A percentile compares a stretch with the other conserved stretches of the same genome.
These are phyloP conservation scores for Decapterus maruadsi DNA, from an alignment of 2,797 vertebrate species.

Conservation along the genomic window DNA sequence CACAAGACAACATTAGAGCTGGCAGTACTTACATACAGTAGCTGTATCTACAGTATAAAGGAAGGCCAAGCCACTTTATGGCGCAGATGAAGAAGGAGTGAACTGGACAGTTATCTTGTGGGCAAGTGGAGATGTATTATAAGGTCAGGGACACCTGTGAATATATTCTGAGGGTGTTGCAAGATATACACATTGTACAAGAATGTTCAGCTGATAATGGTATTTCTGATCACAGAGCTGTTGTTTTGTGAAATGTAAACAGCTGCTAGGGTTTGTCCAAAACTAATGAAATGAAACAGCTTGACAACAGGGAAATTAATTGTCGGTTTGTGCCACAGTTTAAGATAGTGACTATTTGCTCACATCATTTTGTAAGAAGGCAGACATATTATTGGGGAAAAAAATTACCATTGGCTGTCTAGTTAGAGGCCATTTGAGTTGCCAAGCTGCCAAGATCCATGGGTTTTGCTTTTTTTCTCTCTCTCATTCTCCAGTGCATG, in stretches of 20 bases:
- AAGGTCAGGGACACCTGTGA: conserved; percentile 8
- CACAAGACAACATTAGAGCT: conserved; percentile 14
- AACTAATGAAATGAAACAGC: conserved; percentile 37
- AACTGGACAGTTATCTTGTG: conserved; percentile 37
- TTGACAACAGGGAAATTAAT: conserved; percentile 44
- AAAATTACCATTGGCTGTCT: conserved; percentile 14
- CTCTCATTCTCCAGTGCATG: conserved; percentile 21
- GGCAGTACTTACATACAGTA: conserved; percentile 6
- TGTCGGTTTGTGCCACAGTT: conserved; percentile 30
- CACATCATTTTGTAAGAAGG: conserved; percentile 33
- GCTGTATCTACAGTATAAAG: conserved; percentile 7
- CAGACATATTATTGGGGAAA: conserved; percentile 21
- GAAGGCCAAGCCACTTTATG: conserved; percentile 50
- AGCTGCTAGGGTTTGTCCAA: conserved; percentile 44
- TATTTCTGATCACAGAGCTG: conserved; percentile 10
- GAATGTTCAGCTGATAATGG: conserved; percentile 13
- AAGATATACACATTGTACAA: conserved; percentile 28
- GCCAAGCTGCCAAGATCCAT: conserved; percentile 45
- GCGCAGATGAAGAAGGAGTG: not conserved
- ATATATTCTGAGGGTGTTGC: conserved; percentile 28
- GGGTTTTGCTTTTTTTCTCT: conserved; percentile 8
- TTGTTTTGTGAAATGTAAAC: conserved; percentile 29
- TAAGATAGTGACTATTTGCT: conserved; percentile 43
- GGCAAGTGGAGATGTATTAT: conserved; percentile 32
- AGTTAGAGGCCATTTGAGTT: conserved; percentile 42